Percentiles rank a stretch among this genome's conserved stretches.
Evolutionary conservation across 2,797 vertebrate genomes (phyloP).

Genomic region (Sardinella longiceps): DNA sequence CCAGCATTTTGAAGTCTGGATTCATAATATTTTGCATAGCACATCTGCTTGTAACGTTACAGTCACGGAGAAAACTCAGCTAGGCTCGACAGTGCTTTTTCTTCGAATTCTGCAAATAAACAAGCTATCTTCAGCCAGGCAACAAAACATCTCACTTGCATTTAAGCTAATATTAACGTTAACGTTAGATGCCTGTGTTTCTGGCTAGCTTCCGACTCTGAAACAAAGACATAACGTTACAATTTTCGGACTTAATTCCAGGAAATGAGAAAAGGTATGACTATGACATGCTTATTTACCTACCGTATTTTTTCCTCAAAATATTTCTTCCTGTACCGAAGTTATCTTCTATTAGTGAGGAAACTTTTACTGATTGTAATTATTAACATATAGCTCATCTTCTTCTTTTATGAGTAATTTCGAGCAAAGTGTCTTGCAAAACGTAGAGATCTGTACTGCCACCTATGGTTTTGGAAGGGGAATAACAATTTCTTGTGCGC

Average conservation of each 20-base stretch:
- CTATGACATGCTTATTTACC: not conserved
- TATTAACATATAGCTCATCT: constrained; percentile 22
- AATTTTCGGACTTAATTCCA: not conserved
- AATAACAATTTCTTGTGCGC: not conserved
- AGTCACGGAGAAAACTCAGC: not conserved
- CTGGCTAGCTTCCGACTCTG: constrained; percentile 29
- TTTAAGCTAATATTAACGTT: too few species aligned
- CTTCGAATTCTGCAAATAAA: not conserved
- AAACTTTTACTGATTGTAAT: constrained; percentile 20
- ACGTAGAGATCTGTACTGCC: not conserved
- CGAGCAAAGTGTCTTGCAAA: not conserved
- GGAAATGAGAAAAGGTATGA: not conserved
- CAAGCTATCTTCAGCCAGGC: not conserved
- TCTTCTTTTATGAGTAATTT: not conserved
- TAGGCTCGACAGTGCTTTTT: not conserved
- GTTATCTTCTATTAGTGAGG: not conserved
- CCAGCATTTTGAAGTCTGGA: not conserved
- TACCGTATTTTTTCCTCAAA: not conserved
- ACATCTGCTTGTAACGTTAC: not conserved
- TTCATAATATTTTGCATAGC: not conserved
- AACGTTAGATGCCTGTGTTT: not conserved
- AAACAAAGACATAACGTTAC: constrained; percentile 33
- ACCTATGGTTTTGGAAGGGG: not conserved
- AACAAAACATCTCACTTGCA: not conserved
- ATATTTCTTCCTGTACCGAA: not conserved